These are phyloP conservation scores for Temnothorax ravouxi DNA, from an alignment of 2,888 invertebrate species.

Conservation along the genomic window DNA sequence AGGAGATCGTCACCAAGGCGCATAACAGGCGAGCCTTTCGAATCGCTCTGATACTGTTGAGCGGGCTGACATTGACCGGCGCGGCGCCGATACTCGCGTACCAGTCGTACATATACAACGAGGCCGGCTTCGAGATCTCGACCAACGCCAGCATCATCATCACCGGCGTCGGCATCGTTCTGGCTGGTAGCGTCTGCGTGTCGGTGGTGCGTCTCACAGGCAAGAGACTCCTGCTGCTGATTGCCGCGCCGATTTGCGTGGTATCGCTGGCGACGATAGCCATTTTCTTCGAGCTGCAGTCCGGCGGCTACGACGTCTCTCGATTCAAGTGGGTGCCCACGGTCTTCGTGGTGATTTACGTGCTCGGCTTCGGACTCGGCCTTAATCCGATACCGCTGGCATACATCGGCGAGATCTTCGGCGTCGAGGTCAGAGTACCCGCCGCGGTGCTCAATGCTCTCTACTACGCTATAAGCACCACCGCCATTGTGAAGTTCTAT, in stretches of 20 bases:
- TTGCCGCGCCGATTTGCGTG: conserved; percentile 78
- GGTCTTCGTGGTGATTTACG: conserved; percentile 81
- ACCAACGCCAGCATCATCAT: conserved; percentile 80
- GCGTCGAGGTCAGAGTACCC: conserved; percentile 83
- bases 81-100: conserved; percentile 83
- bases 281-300: conserved; percentile 79
- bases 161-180: conserved; percentile 81
- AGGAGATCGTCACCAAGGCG: conserved; percentile 60
- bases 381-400: conserved; percentile 84
- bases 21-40: conserved; percentile 80
- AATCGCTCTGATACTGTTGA: conserved; percentile 80
- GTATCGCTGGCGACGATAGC: conserved; percentile 79
- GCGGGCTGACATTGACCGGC: conserved; percentile 81
- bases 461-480: conserved; percentile 82
- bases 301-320: conserved; percentile 76
- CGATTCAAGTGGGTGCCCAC: conserved; percentile 82
- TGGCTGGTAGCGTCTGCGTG: conserved; percentile 82
- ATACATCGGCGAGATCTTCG: conserved; percentile 84
- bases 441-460: conserved; percentile 82
- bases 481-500: conserved; percentile 81
- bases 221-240: conserved; percentile 80
- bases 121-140: conserved; percentile 81
- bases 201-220: conserved; percentile 80
- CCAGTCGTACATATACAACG: conserved; percentile 82
- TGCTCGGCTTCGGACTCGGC: conserved; percentile 82